Evolutionary conservation across 2,113 vertebrate species (phyloP), one percentile per base, ranked within the genome.

Genomic region (Xyliphius kryptos): DNA sequence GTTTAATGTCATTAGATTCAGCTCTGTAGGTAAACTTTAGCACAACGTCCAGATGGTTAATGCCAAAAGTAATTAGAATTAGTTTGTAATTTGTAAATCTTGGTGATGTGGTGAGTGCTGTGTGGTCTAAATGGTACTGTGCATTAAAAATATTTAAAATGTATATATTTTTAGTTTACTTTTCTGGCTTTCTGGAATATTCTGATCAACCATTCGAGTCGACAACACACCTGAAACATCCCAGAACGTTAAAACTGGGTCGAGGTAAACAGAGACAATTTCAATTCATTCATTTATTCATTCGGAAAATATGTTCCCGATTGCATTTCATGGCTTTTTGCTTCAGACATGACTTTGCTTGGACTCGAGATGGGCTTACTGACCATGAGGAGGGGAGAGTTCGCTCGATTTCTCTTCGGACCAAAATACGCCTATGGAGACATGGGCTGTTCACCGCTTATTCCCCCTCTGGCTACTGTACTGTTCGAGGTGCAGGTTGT

Each of bases 311-410:
- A 1, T 50, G 7, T 1, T 49, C 2, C 4, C 50, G 14, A n/a
- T 53, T 9, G 14, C 38, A 10, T 41, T 41, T 8, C 9, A 46
- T 46, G 43, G 3, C 3, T 22, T 26, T 46, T 53, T 1, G 11
- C 14, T 17, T 38, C 19, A 99, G 96, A 97, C 62, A 76, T 97
- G 46, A 95, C 93, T 0, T 75, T 98, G 19, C 16, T 36, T 14
- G 96, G 96, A 2, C 85, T 99, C 78, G 90, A 91, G 67, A 36
- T 96, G 2, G 92, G 89, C 6, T 69, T 99, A 53, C 71, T 90
- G 72, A 93, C 88, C 0, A 98, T 99, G 96, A 82, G 73, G 76
- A 91, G 79, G 63, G 93, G 92, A 11, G 95, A 99, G 76, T 73
- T 86, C 60, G 86, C 93, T 0, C 81, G 88, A 0, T 93, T 97